phyloP scores from a whole-genome alignment of 2,113 vertebrate species.

The Cricetomys ansorgei region DNA sequence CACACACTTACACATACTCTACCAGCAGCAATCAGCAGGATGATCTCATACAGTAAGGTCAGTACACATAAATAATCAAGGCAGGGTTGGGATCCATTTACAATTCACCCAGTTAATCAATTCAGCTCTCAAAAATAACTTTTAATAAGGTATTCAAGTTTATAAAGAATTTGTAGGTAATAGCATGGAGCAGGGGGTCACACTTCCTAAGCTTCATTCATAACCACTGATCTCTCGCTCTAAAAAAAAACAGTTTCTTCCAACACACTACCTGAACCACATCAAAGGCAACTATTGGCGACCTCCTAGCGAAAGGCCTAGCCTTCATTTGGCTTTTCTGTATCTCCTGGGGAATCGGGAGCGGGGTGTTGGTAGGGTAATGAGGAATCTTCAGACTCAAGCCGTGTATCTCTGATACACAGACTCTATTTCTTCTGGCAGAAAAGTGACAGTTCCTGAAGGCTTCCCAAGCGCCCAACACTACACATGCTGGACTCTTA shows the following conservation, averaged over 20 bases:
- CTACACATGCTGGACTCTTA: conserved; percentile 4
- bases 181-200: neutral
- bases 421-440: neutral
- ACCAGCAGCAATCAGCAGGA: neutral
- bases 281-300: neutral
- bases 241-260: conserved; percentile 10
- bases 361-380: neutral
- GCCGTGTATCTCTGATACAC: neutral
- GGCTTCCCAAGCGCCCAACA: neutral
- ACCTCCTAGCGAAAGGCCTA: neutral
- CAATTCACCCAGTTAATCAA: neutral
- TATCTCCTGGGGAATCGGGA: neutral
- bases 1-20: neutral
- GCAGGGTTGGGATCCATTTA: neutral
- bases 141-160: neutral
- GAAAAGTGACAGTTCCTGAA: neutral
- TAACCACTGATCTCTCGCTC: neutral
- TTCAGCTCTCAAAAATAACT: neutral
- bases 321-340: neutral
- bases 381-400: conserved; percentile 29
- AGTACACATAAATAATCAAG: neutral
- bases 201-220: neutral
- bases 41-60: neutral
- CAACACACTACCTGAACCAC: conserved; percentile 32
- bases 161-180: neutral